Percentiles rank a stretch among this genome's conserved stretches.
phyloP scores from a whole-genome alignment of 2,113 vertebrate genomes.

The Manacus vitellinus region DNA sequence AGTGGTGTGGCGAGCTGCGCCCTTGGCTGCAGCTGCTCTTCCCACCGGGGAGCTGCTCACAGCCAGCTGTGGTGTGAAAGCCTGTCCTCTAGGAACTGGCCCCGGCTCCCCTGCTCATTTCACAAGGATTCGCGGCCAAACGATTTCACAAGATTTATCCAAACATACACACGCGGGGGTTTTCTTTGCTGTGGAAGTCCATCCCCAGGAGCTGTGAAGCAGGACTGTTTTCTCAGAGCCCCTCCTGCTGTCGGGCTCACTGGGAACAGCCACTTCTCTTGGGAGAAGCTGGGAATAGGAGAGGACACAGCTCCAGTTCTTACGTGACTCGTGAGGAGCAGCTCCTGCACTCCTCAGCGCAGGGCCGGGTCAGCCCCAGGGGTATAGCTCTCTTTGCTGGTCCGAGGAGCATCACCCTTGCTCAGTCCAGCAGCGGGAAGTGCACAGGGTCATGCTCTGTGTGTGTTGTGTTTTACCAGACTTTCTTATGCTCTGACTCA shows the following conservation, averaged over 20 bases:
- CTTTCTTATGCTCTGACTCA: neutral
- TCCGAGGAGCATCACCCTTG: neutral
- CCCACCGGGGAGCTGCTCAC: neutral
- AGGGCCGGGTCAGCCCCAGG: neutral
- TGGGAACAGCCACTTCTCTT: neutral
- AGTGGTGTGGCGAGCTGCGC: neutral
- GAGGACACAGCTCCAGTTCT: neutral
- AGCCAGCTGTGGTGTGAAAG: conserved; percentile 47
- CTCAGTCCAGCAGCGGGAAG: neutral
- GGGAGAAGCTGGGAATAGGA: neutral
- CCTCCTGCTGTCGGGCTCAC: fast-evolving
- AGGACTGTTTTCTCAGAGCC: neutral
- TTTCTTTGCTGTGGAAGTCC: neutral
- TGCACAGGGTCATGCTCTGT: neutral
- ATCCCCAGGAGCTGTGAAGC: neutral
- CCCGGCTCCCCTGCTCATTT: neutral
- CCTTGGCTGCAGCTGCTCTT: neutral
- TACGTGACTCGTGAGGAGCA: neutral
- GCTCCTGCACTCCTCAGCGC: neutral
- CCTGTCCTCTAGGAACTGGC: conserved; percentile 63
- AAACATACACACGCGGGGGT: neutral
- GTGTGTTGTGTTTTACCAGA: neutral
- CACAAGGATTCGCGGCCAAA: neutral
- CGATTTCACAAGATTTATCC: neutral
- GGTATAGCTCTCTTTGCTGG: neutral